Percentiles rank a stretch among this genome's conserved stretches.
Evolutionary conservation across 2,797 vertebrate species (phyloP).

Genomic region (Crenichthys baileyi): DNA sequence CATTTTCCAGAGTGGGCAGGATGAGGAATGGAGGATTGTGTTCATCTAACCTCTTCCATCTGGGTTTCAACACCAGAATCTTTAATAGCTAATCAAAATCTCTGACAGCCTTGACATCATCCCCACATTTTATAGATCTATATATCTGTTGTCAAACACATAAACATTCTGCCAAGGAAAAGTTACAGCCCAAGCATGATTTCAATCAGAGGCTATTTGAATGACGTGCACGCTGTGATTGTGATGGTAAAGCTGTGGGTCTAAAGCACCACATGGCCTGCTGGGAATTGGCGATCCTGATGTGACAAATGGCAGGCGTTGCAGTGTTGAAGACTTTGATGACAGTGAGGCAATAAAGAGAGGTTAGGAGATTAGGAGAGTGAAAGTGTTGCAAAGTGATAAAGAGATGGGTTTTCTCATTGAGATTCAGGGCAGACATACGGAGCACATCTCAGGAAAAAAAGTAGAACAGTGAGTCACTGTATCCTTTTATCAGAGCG

Average conservation of each 20-base stretch:
- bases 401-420: conserved; percentile 46
- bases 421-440: conserved; percentile 66
- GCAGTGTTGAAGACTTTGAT: conserved; percentile 22
- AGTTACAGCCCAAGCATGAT: conserved; percentile 46
- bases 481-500: conserved; percentile 75
- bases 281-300: conserved; percentile 40
- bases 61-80: conserved; percentile 65
- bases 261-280: conserved; percentile 25
- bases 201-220: conserved; percentile 46
- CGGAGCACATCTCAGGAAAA: conserved; percentile 52
- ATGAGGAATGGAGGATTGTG: conserved; percentile 6
- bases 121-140: conserved; percentile 45
- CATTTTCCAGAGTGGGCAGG: conserved; percentile 39
- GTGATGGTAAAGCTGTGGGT: conserved; percentile 48
- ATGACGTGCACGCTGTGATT: conserved; percentile 46
- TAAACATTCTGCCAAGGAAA: conserved; percentile 60
- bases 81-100: conserved; percentile 44
- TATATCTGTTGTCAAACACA: conserved; percentile 64
- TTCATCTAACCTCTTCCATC: conserved; percentile 68
- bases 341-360: conserved; percentile 38
- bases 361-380: conserved; percentile 54
- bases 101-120: conserved; percentile 56
- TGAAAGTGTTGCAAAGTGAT: conserved; percentile 45
- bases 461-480: conserved; percentile 75
- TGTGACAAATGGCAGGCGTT: conserved; percentile 48